Base-by-base conservation (phyloP, 2,113 vertebrate species). In the Hymenochirus boettgeri region DNA sequence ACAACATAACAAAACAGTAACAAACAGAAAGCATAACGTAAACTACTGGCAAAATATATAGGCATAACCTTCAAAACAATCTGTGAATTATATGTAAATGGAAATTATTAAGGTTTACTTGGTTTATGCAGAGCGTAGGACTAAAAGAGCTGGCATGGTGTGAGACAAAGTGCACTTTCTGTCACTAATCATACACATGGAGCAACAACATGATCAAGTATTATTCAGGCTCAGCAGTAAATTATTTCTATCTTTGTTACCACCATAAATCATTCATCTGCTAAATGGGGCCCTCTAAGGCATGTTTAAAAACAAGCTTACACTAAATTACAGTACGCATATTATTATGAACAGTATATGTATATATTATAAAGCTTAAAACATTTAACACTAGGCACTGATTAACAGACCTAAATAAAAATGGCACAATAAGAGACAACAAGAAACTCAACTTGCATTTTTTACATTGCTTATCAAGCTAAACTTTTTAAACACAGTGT, bases 401-500 rank as follows among this genome's bases (percentile, higher is more conserved):
- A n/a, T 18, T 42, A 3, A n/a, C 39, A n/a, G 39, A 4, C 39
- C n/a, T n/a, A n/a, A n/a, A n/a, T n/a, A n/a, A n/a, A n/a, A n/a
- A n/a, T n/a, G n/a, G n/a, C n/a, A n/a, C n/a, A n/a, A n/a, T n/a
- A n/a, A n/a, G n/a, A n/a, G n/a, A n/a, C n/a, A n/a, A n/a, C n/a
- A n/a, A n/a, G n/a, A n/a, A n/a, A n/a, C n/a, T n/a, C n/a, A n/a
- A n/a, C n/a, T n/a, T n/a, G n/a, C n/a, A n/a, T n/a, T n/a, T n/a
- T n/a, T n/a, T n/a, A n/a, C n/a, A n/a, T n/a, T n/a, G n/a, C n/a
- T n/a, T n/a, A n/a, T n/a, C n/a, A n/a, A n/a, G n/a, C n/a, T n/a
- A n/a, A n/a, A n/a, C n/a, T n/a, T n/a, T n/a, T n/a, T n/a, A n/a
- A 69, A 72, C 61, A 76, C 75, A 74, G 21, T 72, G 75, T 72